Percentiles rank a stretch among this genome's conserved stretches.
Conservation (phyloP, 2,797 vertebrate species). For the Rhabdophis nuchalis region DNA sequence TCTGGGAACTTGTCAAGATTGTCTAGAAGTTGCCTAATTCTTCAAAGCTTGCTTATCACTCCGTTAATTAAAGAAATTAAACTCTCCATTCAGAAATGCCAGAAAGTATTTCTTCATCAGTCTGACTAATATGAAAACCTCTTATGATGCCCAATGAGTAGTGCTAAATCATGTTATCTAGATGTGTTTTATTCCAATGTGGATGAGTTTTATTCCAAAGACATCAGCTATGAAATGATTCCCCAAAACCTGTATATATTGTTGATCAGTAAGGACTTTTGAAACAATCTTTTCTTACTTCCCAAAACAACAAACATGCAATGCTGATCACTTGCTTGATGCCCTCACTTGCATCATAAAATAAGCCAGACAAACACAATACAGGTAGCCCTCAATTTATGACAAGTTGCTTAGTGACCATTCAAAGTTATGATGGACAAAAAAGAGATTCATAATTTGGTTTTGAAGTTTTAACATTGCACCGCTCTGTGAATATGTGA, state of each 20-base stretch:
- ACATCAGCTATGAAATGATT: background rate
- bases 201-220: background rate
- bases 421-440: too few relatives aligned
- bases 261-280: background rate
- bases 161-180: background rate
- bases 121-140: background rate
- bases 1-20: background rate
- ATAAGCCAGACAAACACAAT: background rate
- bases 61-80: background rate
- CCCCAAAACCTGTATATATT: background rate
- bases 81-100: background rate
- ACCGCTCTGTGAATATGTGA: too few relatives aligned
- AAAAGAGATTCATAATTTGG: too few relatives aligned
- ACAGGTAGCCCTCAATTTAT: too few relatives aligned
- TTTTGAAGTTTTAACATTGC: too few relatives aligned
- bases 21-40: background rate
- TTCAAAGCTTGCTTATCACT: background rate
- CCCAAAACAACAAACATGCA: background rate
- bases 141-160: background rate
- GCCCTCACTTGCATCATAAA: background rate
- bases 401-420: too few relatives aligned
- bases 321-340: background rate
- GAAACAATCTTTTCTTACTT: background rate
- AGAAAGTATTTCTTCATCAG: background rate
- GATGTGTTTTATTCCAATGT: background rate